Evolutionary conservation across 2,888 invertebrate species (phyloP).

Genomic region (Dascillus cervinus): DNA sequence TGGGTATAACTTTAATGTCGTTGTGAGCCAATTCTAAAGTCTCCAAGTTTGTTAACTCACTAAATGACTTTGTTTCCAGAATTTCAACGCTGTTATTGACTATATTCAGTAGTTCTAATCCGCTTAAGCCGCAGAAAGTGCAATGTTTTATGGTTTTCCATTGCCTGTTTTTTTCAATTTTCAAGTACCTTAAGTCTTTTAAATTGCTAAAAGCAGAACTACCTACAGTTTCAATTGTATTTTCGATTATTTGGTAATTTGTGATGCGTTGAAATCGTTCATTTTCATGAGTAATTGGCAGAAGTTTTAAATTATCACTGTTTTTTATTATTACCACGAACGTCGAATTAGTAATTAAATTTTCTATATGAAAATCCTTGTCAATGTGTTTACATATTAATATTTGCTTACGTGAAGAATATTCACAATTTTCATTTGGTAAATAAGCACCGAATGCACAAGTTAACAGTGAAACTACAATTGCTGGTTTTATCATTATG

Average conservation of each 20-base stretch:
- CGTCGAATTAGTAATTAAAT: conserved; percentile 12
- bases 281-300: conserved; percentile 10
- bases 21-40: conserved; percentile 20
- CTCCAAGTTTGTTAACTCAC: conserved; percentile 13
- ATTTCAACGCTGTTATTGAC: conserved; percentile 16
- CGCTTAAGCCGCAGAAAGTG: conserved; percentile 14
- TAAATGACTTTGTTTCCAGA: conserved; percentile 16
- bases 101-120: conserved; percentile 14
- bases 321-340: conserved; percentile 15
- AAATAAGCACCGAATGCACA: too few relatives aligned
- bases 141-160: conserved; percentile 10
- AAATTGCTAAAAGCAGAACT: conserved; percentile 15
- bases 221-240: conserved; percentile 10
- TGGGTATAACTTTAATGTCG: conserved; percentile 13
- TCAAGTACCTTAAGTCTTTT: conserved; percentile 14
- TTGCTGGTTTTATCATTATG: too few relatives aligned
- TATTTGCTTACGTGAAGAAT: conserved; percentile 16
- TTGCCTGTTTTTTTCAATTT: conserved; percentile 16
- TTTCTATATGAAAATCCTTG: conserved; percentile 8
- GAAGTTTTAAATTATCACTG: conserved; percentile 8
- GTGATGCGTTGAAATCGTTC: conserved; percentile 13
- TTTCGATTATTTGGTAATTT: conserved; percentile 14
- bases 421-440: conserved; percentile 10
- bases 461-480: too few relatives aligned
- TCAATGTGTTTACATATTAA: conserved; percentile 14